Conservation (phyloP, 1,140 invertebrate genomes). For the Cataglyphis hispanica region DNA sequence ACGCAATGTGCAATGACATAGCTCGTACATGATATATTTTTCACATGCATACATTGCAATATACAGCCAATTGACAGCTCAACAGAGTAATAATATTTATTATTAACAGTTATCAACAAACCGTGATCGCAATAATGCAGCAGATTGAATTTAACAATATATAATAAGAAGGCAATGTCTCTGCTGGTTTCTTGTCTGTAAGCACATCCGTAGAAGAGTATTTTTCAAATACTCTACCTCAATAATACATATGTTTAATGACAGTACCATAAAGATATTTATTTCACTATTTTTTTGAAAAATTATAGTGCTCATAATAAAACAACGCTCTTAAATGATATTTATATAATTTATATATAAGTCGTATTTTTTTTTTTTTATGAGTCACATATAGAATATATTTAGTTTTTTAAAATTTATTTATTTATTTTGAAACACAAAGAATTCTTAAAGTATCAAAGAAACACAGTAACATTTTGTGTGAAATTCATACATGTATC, state of each 20-base stretch:
- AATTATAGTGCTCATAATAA: not conserved
- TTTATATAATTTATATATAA: not conserved
- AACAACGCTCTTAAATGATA: constrained; percentile 5
- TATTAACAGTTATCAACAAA: constrained; percentile 85
- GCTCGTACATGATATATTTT: constrained; percentile 85
- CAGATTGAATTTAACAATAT: constrained; percentile 83
- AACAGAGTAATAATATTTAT: constrained; percentile 86
- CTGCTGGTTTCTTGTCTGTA: constrained; percentile 68
- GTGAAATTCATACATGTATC: not conserved
- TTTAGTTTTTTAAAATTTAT: constrained; percentile 1
- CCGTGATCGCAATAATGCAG: constrained; percentile 86
- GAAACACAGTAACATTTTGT: not conserved
- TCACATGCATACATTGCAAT: constrained; percentile 85
- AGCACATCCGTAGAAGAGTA: constrained; percentile 12
- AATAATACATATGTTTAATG: constrained; percentile 9
- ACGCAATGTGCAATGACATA: constrained; percentile 85
- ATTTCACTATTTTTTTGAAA: not conserved
- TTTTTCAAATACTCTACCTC: constrained; percentile 25
- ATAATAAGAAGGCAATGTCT: constrained; percentile 77
- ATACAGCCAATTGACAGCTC: constrained; percentile 86
- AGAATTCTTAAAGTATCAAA: not conserved
- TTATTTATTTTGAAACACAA: not conserved
- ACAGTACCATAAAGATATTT: constrained; percentile 1
- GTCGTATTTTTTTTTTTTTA: not conserved
- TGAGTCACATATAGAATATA: not conserved